Percentiles rank a stretch among this genome's conserved stretches.
Evolutionary conservation across 2,888 invertebrate species (phyloP).

Genomic region (Drosophila lutescens): DNA sequence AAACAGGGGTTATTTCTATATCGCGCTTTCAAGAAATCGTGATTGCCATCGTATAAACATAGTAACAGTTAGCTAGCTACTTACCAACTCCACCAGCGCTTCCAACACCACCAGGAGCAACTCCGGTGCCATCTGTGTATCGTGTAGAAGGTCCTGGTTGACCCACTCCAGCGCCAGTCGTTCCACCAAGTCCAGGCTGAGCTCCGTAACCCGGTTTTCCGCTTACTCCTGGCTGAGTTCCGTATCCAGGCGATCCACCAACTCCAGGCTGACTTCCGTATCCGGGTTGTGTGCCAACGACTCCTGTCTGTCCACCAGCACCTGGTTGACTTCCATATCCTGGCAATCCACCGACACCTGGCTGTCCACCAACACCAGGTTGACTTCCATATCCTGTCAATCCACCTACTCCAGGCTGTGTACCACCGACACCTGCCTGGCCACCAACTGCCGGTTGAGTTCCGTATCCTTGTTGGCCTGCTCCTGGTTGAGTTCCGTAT

Average conservation of each 20-base stretch:
- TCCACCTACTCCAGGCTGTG: no score
- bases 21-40: no score
- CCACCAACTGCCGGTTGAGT: neutral
- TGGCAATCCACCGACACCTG: no score
- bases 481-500: conserved; percentile 3
- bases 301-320: conserved; percentile 11
- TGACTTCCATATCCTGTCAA: neutral
- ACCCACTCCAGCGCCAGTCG: conserved; percentile 6
- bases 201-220: neutral
- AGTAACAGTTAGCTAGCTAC: no score
- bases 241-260: conserved; percentile 18
- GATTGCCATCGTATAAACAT: no score
- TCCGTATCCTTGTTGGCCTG: conserved; percentile 11
- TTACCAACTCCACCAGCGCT: conserved; percentile 52
- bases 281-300: conserved; percentile 15
- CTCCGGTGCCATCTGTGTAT: conserved; percentile 45
- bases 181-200: conserved; percentile 26
- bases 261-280: conserved; percentile 28
- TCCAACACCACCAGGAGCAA: conserved; percentile 44
- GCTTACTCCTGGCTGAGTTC: conserved; percentile 1
- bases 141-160: conserved; percentile 45
- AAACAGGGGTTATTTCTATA: no score
- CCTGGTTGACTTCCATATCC: neutral
- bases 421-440: conserved; percentile 10
- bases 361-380: neutral